Percentiles rank a stretch among this genome's conserved stretches.
Evolutionary conservation across 2,113 vertebrate species (phyloP).

Genomic region (Furnarius figulus): DNA sequence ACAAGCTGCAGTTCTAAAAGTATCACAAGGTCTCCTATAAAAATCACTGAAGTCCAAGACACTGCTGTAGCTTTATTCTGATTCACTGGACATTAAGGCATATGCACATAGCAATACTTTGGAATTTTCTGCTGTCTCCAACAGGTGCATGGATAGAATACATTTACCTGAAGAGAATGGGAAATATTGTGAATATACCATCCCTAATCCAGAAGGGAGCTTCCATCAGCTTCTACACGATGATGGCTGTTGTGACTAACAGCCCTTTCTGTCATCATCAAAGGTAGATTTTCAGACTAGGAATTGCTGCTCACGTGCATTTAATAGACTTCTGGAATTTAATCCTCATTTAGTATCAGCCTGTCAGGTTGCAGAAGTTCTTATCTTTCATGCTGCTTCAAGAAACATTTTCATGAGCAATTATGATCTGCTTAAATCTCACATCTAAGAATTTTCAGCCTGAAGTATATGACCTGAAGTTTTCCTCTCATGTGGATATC

Average conservation of each 20-base stretch:
- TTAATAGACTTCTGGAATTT: slow-evolving; percentile 33
- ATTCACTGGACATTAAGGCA: slow-evolving; percentile 63
- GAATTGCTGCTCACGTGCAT: slow-evolving; percentile 52
- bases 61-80: slow-evolving; percentile 60
- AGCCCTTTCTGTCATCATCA: slow-evolving; percentile 69
- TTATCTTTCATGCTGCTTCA: slow-evolving; percentile 26
- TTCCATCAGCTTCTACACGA: slow-evolving; percentile 75
- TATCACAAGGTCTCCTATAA: slow-evolving; percentile 21
- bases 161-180: slow-evolving; percentile 73
- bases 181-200: slow-evolving; percentile 68
- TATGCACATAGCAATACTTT: slow-evolving; percentile 74
- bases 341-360: slow-evolving; percentile 15
- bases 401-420: background rate
- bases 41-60: slow-evolving; percentile 45
- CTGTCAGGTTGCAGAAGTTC: slow-evolving; percentile 26
- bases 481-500: background rate
- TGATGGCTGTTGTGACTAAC: slow-evolving; percentile 74
- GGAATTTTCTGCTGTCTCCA: slow-evolving; percentile 77
- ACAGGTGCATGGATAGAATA: slow-evolving; percentile 75
- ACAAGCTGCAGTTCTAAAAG: slow-evolving; percentile 26
- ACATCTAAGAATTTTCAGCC: background rate
- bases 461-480: background rate
- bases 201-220: slow-evolving; percentile 72
- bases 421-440: background rate
- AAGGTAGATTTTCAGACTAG: slow-evolving; percentile 75